These are phyloP conservation scores for Leptodactylus fuscus DNA, from an alignment of 2,113 vertebrate species.

Conservation along the genomic window DNA sequence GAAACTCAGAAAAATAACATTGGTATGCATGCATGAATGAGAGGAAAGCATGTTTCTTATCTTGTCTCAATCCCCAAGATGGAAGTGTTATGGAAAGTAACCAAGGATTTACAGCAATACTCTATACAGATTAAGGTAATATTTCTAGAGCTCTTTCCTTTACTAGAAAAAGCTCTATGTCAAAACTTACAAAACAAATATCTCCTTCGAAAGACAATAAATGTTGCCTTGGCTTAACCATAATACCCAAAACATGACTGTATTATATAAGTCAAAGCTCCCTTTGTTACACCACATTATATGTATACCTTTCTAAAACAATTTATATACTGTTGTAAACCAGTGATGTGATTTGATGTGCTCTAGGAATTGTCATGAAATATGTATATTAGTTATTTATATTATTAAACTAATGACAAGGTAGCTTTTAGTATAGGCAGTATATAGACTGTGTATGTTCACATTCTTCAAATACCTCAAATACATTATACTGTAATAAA, in stretches of 20 bases:
- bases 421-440: no score
- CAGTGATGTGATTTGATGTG: no score
- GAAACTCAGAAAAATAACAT: not conserved
- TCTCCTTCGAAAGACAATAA: not conserved
- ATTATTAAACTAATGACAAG: no score
- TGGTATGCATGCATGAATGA: not conserved
- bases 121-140: constrained; percentile 12
- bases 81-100: not conserved
- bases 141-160: not conserved
- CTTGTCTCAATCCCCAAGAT: not conserved
- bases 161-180: not conserved
- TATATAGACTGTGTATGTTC: no score
- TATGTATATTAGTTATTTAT: no score
- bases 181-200: not conserved
- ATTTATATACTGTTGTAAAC: no score
- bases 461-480: no score
- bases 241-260: not conserved
- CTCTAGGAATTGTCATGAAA: no score
- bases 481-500: no score
- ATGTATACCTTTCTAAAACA: no score
- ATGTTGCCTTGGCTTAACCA: not conserved
- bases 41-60: not conserved
- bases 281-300: not conserved
- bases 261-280: not conserved
- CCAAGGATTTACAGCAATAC: constrained; percentile 3